Conservation (phyloP, 2,888 invertebrate genomes). For the Taenaris catops region DNA sequence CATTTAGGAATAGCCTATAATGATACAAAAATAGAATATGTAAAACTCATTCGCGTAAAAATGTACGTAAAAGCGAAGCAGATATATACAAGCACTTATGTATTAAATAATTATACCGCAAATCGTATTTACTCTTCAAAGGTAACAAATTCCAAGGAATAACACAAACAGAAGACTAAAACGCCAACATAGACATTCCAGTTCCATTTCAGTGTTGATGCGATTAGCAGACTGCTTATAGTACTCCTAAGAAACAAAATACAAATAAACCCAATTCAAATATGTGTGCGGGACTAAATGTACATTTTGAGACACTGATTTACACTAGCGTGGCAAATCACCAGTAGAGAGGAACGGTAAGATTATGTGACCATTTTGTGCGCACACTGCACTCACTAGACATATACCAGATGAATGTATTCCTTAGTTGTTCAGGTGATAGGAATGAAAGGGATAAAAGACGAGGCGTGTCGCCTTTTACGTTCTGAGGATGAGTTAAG, state of each 20-base stretch:
- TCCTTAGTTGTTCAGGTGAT: conserved; percentile 30
- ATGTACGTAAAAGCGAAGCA: too few species aligned
- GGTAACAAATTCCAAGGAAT: neutral
- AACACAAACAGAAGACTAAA: conserved; percentile 1
- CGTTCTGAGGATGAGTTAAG: conserved; percentile 46
- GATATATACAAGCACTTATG: neutral
- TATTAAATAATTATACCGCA: neutral
- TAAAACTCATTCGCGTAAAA: too few species aligned
- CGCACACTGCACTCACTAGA: too few species aligned
- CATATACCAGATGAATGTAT: too few species aligned
- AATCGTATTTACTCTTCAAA: too few species aligned
- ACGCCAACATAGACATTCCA: conserved; percentile 42
- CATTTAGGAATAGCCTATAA: too few species aligned
- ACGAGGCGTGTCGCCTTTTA: conserved; percentile 48
- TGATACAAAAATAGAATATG: too few species aligned
- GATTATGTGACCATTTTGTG: conserved; percentile 26
- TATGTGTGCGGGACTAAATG: conserved; percentile 25
- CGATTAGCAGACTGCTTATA: conserved; percentile 40
- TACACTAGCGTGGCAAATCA: conserved; percentile 26
- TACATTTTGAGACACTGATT: conserved; percentile 36
- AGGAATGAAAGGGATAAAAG: conserved; percentile 38
- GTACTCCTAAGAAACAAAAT: conserved; percentile 35
- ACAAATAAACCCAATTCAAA: conserved; percentile 31
- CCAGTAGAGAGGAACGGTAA: conserved; percentile 35
- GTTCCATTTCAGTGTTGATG: conserved; percentile 57